A percentile compares a stretch with the other conserved stretches of the same genome.
These are phyloP conservation scores for Thumatha senex DNA, from an alignment of 2,888 invertebrate genomes.

Conservation along the genomic window DNA sequence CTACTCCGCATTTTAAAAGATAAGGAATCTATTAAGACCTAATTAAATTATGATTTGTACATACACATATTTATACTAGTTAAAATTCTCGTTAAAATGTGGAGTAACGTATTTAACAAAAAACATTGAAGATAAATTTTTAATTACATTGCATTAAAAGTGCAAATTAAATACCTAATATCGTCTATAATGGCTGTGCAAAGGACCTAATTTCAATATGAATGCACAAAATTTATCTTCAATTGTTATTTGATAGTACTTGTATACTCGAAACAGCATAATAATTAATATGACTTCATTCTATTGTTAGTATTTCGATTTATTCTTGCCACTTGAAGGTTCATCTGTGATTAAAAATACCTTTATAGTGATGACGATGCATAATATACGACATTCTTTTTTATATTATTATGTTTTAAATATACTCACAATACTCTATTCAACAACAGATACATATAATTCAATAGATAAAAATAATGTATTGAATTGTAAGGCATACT, in stretches of 20 bases:
- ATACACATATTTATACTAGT: background rate
- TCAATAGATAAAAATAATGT: background rate
- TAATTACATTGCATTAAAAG: constrained; percentile 8
- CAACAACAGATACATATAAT: constrained; percentile 10
- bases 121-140: constrained; percentile 55
- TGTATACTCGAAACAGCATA: constrained; percentile 14
- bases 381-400: constrained; percentile 40
- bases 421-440: constrained; percentile 22
- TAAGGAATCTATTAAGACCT: background rate
- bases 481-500: constrained; percentile 6
- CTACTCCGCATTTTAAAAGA: constrained; percentile 6
- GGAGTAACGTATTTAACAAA: constrained; percentile 25
- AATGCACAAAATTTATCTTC: constrained; percentile 50
- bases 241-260: constrained; percentile 26
- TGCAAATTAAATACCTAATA: background rate
- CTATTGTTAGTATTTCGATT: constrained; percentile 20
- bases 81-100: constrained; percentile 6
- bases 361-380: constrained; percentile 46
- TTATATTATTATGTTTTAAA: constrained; percentile 26
- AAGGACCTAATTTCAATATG: constrained; percentile 7
- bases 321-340: constrained; percentile 64
- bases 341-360: constrained; percentile 71
- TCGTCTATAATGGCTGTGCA: constrained; percentile 11
- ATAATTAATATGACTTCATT: constrained; percentile 18
- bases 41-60: background rate